phyloP scores from a whole-genome alignment of 2,113 vertebrate species.

The Formicarius rufipectus region DNA sequence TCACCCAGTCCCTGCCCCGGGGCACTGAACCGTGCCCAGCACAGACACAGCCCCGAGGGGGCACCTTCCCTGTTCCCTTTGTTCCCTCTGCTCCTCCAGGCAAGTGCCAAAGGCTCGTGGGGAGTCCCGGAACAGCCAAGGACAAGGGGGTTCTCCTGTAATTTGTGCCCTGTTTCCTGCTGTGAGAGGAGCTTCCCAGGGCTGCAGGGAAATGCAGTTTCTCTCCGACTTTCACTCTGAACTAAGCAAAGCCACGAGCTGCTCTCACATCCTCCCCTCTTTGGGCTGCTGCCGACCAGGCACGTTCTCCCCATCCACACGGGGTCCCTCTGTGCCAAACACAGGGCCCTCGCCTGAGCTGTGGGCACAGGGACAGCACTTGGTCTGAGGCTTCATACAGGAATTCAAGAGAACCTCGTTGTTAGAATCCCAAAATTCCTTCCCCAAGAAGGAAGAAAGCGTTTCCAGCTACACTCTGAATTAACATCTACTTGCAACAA shows the following conservation, averaged over 20 bases:
- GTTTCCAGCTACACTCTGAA: background rate
- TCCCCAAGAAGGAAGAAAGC: background rate
- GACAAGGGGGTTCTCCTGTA: background rate
- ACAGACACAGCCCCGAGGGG: background rate
- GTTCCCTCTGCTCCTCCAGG: background rate
- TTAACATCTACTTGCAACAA: background rate
- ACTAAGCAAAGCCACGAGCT: background rate
- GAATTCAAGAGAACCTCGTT: background rate
- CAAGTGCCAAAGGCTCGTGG: background rate
- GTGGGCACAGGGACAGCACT: background rate
- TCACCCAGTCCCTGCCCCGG: background rate
- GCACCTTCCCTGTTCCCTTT: background rate
- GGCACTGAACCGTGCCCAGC: background rate
- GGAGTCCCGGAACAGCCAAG: background rate
- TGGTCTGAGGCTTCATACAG: background rate
- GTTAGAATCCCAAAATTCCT: background rate
- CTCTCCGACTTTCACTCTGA: background rate
- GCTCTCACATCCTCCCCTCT: background rate
- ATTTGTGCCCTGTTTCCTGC: background rate
- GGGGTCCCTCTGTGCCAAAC: background rate
- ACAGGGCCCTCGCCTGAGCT: too few relatives aligned
- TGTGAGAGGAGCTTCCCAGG: background rate
- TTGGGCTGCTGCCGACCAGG: rapidly evolving
- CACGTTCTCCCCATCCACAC: rapidly evolving
- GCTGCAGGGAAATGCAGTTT: background rate